A percentile compares a stretch with the other conserved stretches of the same genome.
phyloP scores from a whole-genome alignment of 2,113 vertebrate species.

The Gobiocypris rarus region DNA sequence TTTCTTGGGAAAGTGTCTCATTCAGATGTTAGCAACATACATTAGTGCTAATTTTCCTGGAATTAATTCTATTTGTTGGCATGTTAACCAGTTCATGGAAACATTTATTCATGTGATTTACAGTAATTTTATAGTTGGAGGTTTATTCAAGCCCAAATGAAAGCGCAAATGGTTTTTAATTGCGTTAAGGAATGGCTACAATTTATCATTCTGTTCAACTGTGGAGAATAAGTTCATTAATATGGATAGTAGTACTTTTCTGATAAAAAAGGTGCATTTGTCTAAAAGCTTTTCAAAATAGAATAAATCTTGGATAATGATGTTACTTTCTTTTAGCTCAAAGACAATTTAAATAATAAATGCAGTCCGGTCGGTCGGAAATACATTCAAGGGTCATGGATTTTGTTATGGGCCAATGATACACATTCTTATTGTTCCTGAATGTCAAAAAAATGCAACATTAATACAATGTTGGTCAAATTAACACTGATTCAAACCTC shows the following conservation, averaged over 20 bases:
- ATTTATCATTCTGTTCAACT: slow-evolving; percentile 60
- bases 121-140: slow-evolving; percentile 1
- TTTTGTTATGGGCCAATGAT: slow-evolving; percentile 16
- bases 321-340: slow-evolving; percentile 60
- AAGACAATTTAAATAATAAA: slow-evolving; percentile 53
- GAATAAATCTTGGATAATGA: slow-evolving; percentile 56
- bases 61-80: slow-evolving; percentile 24
- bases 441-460: slow-evolving; percentile 42
- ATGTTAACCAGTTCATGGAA: slow-evolving; percentile 26
- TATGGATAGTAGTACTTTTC: slow-evolving; percentile 60
- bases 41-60: slow-evolving; percentile 34
- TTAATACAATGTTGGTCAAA: slow-evolving; percentile 58
- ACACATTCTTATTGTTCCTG: neutral
- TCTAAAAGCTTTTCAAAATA: slow-evolving; percentile 54
- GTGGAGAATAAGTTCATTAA: slow-evolving; percentile 65
- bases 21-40: slow-evolving; percentile 23
- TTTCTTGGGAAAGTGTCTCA: slow-evolving; percentile 7
- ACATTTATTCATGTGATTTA: slow-evolving; percentile 14
- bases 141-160: slow-evolving; percentile 28
- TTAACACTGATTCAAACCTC: slow-evolving; percentile 50
- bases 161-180: slow-evolving; percentile 34
- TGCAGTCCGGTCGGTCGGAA: slow-evolving; percentile 38
- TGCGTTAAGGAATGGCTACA: slow-evolving; percentile 54
- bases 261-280: slow-evolving; percentile 46
- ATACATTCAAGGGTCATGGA: slow-evolving; percentile 21